Conservation (phyloP, 2,888 invertebrate genomes). For the Himalopsyche tibetana region DNA sequence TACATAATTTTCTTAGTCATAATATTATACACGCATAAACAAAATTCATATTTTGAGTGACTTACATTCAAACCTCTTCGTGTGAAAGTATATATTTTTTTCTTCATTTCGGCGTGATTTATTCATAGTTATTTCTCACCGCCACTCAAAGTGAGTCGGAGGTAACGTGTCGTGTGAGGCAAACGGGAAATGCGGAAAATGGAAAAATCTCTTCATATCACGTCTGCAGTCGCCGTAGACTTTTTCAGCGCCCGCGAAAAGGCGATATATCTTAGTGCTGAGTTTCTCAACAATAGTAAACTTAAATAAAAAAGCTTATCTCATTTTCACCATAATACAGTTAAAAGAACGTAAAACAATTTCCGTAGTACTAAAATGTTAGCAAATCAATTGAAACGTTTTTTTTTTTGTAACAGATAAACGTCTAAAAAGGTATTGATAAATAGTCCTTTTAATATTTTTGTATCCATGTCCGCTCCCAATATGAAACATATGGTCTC, state of each 20-base stretch:
- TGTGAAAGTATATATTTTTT: slow-evolving; percentile 57
- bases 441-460: no score
- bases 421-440: no score
- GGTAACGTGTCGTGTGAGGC: neutral
- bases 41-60: slow-evolving; percentile 45
- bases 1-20: neutral
- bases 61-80: slow-evolving; percentile 56
- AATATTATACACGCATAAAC: slow-evolving; percentile 47
- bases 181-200: slow-evolving; percentile 18
- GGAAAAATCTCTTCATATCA: slow-evolving; percentile 31
- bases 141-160: slow-evolving; percentile 51
- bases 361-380: no score
- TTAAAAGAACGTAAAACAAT: no score
- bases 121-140: slow-evolving; percentile 60
- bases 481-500: no score
- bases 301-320: no score
- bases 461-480: no score
- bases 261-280: neutral
- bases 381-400: no score
- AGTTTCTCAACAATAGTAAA: neutral
- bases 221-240: slow-evolving; percentile 13
- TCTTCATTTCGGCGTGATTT: slow-evolving; percentile 55
- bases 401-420: no score
- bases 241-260: neutral
- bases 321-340: no score